phyloP scores from a whole-genome alignment of 2,888 invertebrate species.

The Cybosia mesomella region DNA sequence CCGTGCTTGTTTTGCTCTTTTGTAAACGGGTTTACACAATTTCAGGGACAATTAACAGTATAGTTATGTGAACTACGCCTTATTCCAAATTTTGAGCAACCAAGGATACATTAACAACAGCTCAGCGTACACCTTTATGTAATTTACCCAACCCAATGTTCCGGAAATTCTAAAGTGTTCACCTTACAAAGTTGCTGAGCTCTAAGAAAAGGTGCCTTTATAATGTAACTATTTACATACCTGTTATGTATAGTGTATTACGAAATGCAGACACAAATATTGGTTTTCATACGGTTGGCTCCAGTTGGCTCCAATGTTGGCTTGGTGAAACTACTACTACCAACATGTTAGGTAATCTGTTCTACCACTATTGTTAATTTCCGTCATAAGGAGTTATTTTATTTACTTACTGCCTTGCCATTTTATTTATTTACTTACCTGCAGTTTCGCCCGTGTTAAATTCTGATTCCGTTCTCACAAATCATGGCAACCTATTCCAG shows the following conservation, averaged over 20 bases:
- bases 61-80: background rate
- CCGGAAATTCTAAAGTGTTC: slow-evolving; percentile 16
- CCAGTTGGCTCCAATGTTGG: background rate
- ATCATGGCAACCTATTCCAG: too few species aligned
- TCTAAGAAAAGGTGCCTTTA: background rate
- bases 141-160: slow-evolving; percentile 16
- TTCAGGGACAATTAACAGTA: background rate
- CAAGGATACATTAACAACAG: background rate
- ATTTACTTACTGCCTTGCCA: too few species aligned
- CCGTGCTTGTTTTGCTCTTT: background rate
- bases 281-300: background rate
- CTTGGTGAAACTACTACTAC: too few species aligned
- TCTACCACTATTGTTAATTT: too few species aligned
- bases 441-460: too few species aligned
- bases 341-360: too few species aligned
- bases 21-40: background rate
- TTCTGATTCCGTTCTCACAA: too few species aligned
- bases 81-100: background rate
- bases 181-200: background rate
- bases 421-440: too few species aligned
- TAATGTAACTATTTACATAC: background rate
- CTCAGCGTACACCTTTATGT: slow-evolving; percentile 4
- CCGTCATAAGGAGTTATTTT: too few species aligned
- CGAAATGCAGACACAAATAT: background rate
- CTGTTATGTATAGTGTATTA: background rate